phyloP scores from a whole-genome alignment of 2,113 vertebrate genomes.

The Pseudopipra pipra region DNA sequence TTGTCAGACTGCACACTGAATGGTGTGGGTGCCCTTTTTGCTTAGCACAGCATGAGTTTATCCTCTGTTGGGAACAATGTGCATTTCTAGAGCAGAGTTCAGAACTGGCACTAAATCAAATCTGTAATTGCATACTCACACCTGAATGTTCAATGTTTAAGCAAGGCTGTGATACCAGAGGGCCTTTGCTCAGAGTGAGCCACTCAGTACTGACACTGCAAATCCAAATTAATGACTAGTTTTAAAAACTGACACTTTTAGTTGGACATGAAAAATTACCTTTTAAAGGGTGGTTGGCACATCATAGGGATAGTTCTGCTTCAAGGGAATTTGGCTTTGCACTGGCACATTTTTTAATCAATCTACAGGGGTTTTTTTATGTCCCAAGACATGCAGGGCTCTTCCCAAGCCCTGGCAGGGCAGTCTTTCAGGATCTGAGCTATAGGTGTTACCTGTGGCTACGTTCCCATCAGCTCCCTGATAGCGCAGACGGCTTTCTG shows the following conservation, averaged over 20 bases:
- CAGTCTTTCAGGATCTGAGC: background rate
- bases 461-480: accelerated
- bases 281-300: background rate
- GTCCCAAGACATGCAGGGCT: background rate
- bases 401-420: background rate
- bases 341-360: background rate
- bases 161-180: background rate
- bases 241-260: background rate
- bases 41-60: background rate
- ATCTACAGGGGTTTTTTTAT: background rate
- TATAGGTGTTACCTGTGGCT: background rate
- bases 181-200: background rate
- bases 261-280: background rate
- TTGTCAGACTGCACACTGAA: background rate
- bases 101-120: background rate
- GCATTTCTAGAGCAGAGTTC: background rate
- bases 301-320: background rate
- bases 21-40: background rate
- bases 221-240: background rate
- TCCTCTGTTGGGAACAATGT: background rate
- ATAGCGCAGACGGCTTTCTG: background rate
- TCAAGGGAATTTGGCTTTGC: background rate
- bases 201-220: background rate
- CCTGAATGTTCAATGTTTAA: background rate
- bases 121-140: background rate